Percentiles rank a stretch among this genome's conserved stretches.
Evolutionary conservation across 2,797 vertebrate species (phyloP).

Genomic region (Stomatorhinus walkeri): DNA sequence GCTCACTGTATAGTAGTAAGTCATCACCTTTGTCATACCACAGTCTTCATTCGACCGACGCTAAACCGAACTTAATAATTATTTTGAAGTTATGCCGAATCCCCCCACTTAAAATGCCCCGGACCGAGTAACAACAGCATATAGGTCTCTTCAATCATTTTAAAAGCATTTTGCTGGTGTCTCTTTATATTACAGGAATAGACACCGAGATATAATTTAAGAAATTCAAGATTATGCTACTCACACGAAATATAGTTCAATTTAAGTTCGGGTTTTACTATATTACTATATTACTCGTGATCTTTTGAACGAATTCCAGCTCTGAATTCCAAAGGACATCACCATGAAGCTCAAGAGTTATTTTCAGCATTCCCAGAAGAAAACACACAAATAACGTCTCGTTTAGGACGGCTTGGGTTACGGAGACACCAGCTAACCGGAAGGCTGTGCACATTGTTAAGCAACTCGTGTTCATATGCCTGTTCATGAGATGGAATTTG

Average conservation of each 20-base stretch:
- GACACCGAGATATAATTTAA: not conserved
- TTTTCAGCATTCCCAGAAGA: not conserved
- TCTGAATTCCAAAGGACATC: not conserved
- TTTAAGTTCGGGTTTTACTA: not conserved
- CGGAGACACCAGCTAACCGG: not conserved
- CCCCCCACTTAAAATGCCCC: not conserved
- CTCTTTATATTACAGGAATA: not conserved
- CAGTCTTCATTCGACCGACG: not conserved
- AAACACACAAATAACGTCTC: not conserved
- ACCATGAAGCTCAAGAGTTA: not conserved
- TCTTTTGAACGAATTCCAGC: not conserved
- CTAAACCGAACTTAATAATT: not conserved
- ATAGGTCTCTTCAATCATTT: not conserved
- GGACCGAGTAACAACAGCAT: not conserved
- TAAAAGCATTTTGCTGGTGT: not conserved
- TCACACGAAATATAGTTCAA: not conserved
- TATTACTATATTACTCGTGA: not conserved
- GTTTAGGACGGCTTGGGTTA: not conserved
- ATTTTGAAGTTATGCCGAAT: not conserved
- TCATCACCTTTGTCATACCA: not conserved
- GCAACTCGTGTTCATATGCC: not conserved
- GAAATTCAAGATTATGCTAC: not conserved
- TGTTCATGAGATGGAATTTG: not conserved
- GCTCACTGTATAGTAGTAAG: not conserved
- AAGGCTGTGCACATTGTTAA: not conserved